Percentiles rank a stretch among this genome's conserved stretches.
Conservation (phyloP, 2,113 vertebrate species). For the Sterna hirundo region DNA sequence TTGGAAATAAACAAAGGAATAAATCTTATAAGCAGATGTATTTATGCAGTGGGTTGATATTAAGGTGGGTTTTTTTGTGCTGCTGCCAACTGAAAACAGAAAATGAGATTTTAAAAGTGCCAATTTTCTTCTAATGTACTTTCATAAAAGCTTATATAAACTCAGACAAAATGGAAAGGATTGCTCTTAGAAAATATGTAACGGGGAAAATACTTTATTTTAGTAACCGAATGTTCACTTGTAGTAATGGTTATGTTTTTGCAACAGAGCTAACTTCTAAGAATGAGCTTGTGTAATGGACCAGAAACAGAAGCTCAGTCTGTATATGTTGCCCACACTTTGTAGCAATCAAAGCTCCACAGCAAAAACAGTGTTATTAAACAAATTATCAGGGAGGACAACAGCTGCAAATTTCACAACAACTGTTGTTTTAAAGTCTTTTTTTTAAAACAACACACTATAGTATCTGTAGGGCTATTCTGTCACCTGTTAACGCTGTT, state of each 20-base stretch:
- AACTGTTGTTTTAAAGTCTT: background rate
- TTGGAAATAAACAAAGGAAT: constrained; percentile 17
- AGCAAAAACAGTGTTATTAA: background rate
- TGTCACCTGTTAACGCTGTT: background rate
- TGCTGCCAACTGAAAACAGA: background rate
- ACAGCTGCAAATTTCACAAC: background rate
- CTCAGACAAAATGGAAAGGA: background rate
- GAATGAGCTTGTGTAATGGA: background rate
- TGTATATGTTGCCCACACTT: background rate
- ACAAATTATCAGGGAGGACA: background rate
- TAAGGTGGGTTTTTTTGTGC: background rate
- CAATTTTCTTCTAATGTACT: background rate
- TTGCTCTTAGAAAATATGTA: background rate
- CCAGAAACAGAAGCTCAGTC: background rate
- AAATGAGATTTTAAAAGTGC: background rate
- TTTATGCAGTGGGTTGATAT: background rate
- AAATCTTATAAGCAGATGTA: background rate
- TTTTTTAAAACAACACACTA: background rate
- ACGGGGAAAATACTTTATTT: background rate
- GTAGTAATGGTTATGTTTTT: background rate
- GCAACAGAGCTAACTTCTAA: background rate
- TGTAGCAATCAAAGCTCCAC: background rate
- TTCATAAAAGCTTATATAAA: background rate
- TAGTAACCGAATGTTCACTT: background rate
- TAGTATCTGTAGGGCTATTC: background rate